These are phyloP conservation scores for Pristiophorus japonicus DNA, from an alignment of 2,113 vertebrate genomes.

Conservation along the genomic window DNA sequence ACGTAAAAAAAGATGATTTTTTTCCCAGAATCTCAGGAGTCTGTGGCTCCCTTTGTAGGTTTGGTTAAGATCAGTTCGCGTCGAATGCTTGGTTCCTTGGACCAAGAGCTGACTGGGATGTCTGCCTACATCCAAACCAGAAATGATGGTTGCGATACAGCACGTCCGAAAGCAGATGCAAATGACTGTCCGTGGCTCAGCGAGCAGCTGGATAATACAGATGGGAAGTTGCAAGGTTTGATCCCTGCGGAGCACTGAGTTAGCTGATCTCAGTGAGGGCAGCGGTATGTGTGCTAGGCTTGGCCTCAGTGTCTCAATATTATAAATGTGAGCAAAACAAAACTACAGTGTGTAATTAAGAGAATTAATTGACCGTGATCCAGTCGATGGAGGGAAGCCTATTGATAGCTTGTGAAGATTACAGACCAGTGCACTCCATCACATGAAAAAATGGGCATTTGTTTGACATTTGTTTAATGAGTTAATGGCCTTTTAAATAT, in stretches of 20 bases:
- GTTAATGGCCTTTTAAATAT: constrained; percentile 1
- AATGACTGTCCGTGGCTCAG: neutral
- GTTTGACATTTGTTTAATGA: constrained; percentile 16
- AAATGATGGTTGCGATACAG: neutral
- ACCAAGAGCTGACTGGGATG: neutral
- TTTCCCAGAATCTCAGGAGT: too few species aligned
- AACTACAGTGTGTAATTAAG: neutral
- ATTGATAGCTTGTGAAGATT: constrained; percentile 16
- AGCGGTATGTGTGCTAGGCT: neutral
- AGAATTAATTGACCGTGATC: constrained; percentile 8
- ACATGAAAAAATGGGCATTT: neutral
- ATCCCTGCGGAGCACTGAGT: neutral
- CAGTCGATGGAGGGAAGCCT: neutral
- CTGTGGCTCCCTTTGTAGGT: neutral
- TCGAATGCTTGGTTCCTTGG: neutral
- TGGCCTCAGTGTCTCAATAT: neutral
- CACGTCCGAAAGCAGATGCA: neutral
- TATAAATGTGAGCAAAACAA: constrained; percentile 17
- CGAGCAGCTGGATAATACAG: neutral
- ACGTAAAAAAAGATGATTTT: too few species aligned
- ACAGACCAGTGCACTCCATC: neutral
- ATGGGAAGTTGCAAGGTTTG: neutral
- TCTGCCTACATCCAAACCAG: neutral
- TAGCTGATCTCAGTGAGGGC: neutral
- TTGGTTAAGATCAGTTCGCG: neutral